A percentile compares a stretch with the other conserved stretches of the same genome.
phyloP scores from a whole-genome alignment of 35 echinoderm and acorn worm species.

The Lytechinus variegatus region DNA sequence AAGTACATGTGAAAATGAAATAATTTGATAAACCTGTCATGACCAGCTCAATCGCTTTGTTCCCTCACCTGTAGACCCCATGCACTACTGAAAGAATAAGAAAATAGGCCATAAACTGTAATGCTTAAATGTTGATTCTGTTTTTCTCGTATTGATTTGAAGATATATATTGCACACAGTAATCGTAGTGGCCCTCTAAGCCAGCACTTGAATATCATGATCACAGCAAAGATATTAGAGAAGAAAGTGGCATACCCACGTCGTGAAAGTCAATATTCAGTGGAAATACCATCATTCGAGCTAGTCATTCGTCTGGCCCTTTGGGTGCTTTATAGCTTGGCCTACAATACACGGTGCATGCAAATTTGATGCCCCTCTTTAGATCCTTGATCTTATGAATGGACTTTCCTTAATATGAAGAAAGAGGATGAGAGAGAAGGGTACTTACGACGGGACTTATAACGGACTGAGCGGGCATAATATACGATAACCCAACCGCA shows the following conservation, averaged over 20 bases:
- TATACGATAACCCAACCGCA: not conserved
- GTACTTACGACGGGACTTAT: not conserved
- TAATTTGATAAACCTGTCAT: too few species aligned
- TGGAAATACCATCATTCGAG: not conserved
- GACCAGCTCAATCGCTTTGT: too few species aligned
- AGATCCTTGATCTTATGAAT: not conserved
- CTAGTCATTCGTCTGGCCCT: not conserved
- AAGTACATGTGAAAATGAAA: too few species aligned
- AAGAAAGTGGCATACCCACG: not conserved
- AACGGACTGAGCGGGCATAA: not conserved
- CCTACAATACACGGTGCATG: conserved; percentile 1
- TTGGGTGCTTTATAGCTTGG: conserved; percentile 1
- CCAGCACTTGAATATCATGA: not conserved
- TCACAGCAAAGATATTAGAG: not conserved
- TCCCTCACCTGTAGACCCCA: too few species aligned
- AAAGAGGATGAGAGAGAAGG: not conserved
- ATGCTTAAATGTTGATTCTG: not conserved
- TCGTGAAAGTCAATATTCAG: not conserved
- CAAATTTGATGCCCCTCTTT: not conserved
- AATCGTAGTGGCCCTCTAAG: not conserved
- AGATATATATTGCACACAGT: not conserved
- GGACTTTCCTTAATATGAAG: not conserved
- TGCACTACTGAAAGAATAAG: too few species aligned
- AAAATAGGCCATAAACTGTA: too few species aligned
- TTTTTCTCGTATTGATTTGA: not conserved